These are phyloP conservation scores for Harpegnathos saltator DNA, from an alignment of 1,140 invertebrate genomes.

Conservation along the genomic window DNA sequence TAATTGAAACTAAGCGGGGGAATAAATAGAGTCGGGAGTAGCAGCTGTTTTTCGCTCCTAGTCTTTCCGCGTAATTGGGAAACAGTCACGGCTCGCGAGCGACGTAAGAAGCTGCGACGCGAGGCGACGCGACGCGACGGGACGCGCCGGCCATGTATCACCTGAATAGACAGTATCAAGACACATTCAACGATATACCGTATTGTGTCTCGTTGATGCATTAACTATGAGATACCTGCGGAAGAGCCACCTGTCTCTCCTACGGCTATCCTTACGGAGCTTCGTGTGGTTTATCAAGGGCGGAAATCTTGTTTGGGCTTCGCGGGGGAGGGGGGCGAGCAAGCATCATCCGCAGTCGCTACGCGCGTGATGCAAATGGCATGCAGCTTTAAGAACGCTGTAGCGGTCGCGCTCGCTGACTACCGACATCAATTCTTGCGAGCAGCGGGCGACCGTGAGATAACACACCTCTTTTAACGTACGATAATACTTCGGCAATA, in stretches of 20 bases:
- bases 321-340: neutral
- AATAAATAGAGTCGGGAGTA: too few species aligned
- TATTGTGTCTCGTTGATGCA: conserved; percentile 55
- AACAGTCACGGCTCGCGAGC: conserved; percentile 34
- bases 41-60: neutral
- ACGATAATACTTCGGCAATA: too few species aligned
- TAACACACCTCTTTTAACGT: too few species aligned
- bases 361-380: conserved; percentile 19
- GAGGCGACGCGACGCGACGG: neutral
- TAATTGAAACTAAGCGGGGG: too few species aligned
- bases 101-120: conserved; percentile 32
- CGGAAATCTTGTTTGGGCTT: conserved; percentile 55
- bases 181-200: conserved; percentile 55
- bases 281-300: conserved; percentile 46
- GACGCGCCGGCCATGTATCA: conserved; percentile 36
- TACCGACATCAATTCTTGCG: too few species aligned
- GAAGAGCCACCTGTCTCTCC: conserved; percentile 56
- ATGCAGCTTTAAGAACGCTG: conserved; percentile 17
- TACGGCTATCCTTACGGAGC: conserved; percentile 48
- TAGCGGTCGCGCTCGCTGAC: neutral
- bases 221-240: conserved; percentile 55
- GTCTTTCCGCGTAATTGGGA: conserved; percentile 37
- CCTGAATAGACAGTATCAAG: conserved; percentile 60
- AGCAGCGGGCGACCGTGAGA: too few species aligned
- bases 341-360: conserved; percentile 5